phyloP scores from a whole-genome alignment of 2,888 invertebrate species.

The Anoplius nigerrimus region DNA sequence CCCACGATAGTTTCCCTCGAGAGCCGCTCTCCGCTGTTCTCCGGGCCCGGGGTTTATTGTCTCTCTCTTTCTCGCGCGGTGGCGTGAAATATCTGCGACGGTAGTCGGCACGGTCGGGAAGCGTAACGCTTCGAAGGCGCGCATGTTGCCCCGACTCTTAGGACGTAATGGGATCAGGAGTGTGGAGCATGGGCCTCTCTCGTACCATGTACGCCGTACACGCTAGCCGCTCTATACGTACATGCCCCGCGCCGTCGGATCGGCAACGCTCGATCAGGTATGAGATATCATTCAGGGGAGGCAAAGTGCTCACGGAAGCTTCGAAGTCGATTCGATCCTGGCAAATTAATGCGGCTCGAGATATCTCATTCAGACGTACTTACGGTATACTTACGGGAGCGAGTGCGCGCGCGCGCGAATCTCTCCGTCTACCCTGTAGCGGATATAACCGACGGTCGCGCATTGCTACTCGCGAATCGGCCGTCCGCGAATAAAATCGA shows the following conservation, averaged over 20 bases:
- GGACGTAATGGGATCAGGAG: slow-evolving; percentile 54
- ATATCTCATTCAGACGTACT: slow-evolving; percentile 58
- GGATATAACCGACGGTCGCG: too few species aligned
- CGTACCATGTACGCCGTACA: too few species aligned
- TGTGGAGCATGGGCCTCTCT: slow-evolving; percentile 20
- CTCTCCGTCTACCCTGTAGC: slow-evolving; percentile 9
- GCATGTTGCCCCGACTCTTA: neutral
- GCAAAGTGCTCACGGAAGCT: slow-evolving; percentile 55
- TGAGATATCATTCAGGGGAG: slow-evolving; percentile 58
- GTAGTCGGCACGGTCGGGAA: slow-evolving; percentile 19
- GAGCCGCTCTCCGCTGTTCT: too few species aligned
- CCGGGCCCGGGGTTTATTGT: too few species aligned
- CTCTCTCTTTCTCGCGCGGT: neutral
- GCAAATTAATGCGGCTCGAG: slow-evolving; percentile 61
- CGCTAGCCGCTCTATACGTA: slow-evolving; percentile 20
- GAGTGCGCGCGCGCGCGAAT: slow-evolving; percentile 8
- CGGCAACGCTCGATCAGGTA: slow-evolving; percentile 48
- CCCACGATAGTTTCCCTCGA: too few species aligned
- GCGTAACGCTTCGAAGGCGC: slow-evolving; percentile 11
- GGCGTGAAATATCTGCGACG: slow-evolving; percentile 46
- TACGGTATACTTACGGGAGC: slow-evolving; percentile 33
- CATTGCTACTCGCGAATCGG: too few species aligned
- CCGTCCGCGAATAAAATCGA: slow-evolving; percentile 29
- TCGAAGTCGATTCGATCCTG: slow-evolving; percentile 57
- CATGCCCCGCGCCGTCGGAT: slow-evolving; percentile 1